Conservation (phyloP, 1,140 invertebrate species). For the Mylabris phalerata region DNA sequence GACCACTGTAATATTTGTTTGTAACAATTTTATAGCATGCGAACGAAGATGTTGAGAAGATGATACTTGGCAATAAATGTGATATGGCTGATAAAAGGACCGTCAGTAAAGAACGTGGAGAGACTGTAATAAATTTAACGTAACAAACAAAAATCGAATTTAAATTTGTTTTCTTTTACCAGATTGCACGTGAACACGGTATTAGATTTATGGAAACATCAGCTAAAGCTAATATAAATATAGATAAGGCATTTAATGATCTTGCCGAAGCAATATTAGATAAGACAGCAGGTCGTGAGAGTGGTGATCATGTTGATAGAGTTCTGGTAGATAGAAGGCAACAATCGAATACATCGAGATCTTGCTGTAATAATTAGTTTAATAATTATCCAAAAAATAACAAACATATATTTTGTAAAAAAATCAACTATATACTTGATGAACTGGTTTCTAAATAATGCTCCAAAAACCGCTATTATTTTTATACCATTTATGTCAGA, state of each 20-base stretch:
- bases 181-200: conserved; percentile 96
- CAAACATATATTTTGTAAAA: no score
- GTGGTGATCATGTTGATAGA: conserved; percentile 58
- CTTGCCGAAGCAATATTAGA: conserved; percentile 93
- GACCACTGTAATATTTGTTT: no score
- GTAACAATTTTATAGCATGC: conserved; percentile 69
- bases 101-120: conserved; percentile 82
- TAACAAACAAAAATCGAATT: neutral
- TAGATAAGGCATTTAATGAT: conserved; percentile 95
- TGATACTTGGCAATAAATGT: conserved; percentile 99
- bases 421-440: neutral
- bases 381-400: neutral
- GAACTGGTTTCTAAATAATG: conserved; percentile 13
- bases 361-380: conserved; percentile 35
- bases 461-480: neutral
- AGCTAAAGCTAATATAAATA: conserved; percentile 96
- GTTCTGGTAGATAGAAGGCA: conserved; percentile 57
- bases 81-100: conserved; percentile 97
- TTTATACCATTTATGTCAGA: conserved; percentile 1
- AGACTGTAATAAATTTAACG: conserved; percentile 60
- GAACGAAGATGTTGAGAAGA: conserved; percentile 99
- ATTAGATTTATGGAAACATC: conserved; percentile 99
- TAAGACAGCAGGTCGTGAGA: conserved; percentile 66
- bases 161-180: conserved; percentile 23
- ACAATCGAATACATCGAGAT: conserved; percentile 41